phyloP scores from a whole-genome alignment of 1,140 invertebrate genomes.

The Brachionus plicatilis region DNA sequence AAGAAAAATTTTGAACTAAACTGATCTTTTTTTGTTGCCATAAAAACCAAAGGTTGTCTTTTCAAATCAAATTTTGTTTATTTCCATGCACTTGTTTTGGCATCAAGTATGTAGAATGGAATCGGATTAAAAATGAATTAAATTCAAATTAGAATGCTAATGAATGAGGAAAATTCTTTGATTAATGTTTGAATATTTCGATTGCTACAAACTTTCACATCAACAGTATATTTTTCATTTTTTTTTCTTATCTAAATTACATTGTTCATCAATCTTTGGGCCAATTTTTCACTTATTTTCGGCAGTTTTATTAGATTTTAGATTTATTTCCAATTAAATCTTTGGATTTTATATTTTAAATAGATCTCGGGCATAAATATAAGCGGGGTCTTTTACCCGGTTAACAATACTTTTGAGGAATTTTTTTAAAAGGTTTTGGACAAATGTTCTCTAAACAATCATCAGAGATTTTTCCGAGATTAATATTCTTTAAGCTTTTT shows the following conservation, averaged over 20 bases:
- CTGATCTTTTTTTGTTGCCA: not conserved
- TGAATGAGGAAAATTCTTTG: not conserved
- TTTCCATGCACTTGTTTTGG: not conserved
- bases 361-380: not conserved
- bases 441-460: too few relatives aligned
- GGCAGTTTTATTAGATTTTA: not conserved
- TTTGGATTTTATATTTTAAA: not conserved
- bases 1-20: not conserved
- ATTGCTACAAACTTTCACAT: not conserved
- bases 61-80: not conserved
- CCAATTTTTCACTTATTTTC: not conserved
- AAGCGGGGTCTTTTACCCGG: not conserved
- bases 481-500: too few relatives aligned
- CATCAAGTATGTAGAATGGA: not conserved
- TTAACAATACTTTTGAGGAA: too few relatives aligned
- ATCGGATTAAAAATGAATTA: not conserved
- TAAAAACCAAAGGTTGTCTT: not conserved
- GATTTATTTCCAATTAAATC: not conserved
- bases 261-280: not conserved
- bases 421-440: too few relatives aligned
- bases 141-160: not conserved
- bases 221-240: conserved; percentile 25
- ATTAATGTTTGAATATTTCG: not conserved
- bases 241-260: not conserved
- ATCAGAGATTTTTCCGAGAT: too few relatives aligned